Conservation (phyloP, 2,113 vertebrate species). For the Bambusicola thoracicus region DNA sequence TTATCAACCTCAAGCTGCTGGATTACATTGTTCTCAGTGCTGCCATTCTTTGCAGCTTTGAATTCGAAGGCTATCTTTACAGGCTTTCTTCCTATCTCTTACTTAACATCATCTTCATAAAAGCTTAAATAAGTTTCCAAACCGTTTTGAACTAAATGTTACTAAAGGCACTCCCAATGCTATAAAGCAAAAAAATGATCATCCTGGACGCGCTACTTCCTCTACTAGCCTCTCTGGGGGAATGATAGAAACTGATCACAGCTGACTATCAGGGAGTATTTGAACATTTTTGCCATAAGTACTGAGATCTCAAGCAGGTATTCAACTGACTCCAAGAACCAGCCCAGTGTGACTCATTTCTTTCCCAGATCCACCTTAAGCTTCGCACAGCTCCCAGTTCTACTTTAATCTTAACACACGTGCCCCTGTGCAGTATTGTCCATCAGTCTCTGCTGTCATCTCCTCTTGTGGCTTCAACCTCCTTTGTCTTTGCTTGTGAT, state of each 20-base stretch:
- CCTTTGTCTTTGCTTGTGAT: neutral
- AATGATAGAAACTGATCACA: neutral
- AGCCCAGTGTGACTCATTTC: neutral
- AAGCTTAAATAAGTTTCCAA: neutral
- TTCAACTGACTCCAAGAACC: neutral
- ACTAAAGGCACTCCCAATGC: neutral
- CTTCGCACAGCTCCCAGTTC: neutral
- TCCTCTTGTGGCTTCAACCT: neutral
- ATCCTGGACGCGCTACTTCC: neutral
- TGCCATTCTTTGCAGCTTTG: neutral
- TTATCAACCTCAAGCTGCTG: neutral
- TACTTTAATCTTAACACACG: neutral
- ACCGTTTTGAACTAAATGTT: neutral
- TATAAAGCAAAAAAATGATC: neutral
- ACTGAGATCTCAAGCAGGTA: accelerated
- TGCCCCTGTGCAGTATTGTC: neutral
- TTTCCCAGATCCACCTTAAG: neutral
- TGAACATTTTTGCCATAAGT: neutral
- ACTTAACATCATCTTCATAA: neutral
- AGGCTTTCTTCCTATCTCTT: neutral
- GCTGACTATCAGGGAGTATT: neutral
- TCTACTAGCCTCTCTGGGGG: neutral
- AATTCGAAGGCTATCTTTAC: neutral
- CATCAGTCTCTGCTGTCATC: neutral
- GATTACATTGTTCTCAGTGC: neutral